Evolutionary conservation across 64 coral and sea anemone genomes (phyloP), one percentile per base, ranked within the genome.

Genomic region (Stichodactyla helianthus): DNA sequence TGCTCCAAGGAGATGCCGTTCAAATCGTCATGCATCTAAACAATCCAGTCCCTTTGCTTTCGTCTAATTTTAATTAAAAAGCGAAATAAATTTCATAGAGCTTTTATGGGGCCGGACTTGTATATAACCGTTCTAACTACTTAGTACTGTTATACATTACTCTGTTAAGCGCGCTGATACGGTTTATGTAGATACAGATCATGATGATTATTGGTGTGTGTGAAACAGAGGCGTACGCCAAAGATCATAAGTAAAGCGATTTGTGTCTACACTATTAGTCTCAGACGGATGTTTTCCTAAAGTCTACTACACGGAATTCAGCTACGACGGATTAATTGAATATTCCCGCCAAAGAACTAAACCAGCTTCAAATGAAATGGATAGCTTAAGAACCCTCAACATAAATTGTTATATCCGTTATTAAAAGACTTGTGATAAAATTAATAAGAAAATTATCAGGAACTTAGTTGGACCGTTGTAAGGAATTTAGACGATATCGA

Each of bases 381-480:
- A 74, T 74, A 74, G 68, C 27, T 74, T 31, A 14, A 65, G 19
- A 9, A 31, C 68, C 12, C 68, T 74, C 23, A 74, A 31, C 68
- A 13, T 74, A 26, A 74, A 74, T 26, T 26, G 79, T 22, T 82
- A 82, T 57, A 82, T 82, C 79, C 79, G 79, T 82, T 27, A 82
- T 54, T 82, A 16, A 82, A 50, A 26, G 79, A 54, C 54, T 82
- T 82, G 51, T 82, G 51, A 53, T 54, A 57, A 14, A 82, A 82
- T 82, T 82, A 82, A 82, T 82, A 6, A 82, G 17, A 82, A 16
- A 82, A 52, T 82, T 17, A 82, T 82, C 51, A 54, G 79, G 51
- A 54, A 53, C 79, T 74, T 81, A 83, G 50, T 52, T 55, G 20
- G 86, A 77, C 91, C 91, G 79, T 94, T 89, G 77, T 82, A 90